phyloP scores from a whole-genome alignment of 1,140 invertebrate genomes.

The Drosophila teissieri region DNA sequence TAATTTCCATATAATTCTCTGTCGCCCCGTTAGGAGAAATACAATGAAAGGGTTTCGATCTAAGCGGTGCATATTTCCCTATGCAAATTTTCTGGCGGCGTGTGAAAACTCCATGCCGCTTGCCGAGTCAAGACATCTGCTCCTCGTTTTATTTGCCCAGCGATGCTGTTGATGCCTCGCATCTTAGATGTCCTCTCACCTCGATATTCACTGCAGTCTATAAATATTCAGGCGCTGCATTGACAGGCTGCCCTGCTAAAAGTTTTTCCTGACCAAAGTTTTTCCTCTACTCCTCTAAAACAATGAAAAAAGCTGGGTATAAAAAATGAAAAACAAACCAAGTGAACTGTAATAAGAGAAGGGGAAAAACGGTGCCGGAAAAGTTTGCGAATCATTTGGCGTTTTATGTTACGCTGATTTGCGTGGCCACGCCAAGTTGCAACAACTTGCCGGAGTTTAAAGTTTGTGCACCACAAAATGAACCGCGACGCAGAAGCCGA shows the following conservation, averaged over 20 bases:
- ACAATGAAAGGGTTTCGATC: slow-evolving; percentile 44
- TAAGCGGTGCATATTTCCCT: slow-evolving; percentile 10
- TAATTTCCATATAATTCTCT: slow-evolving; percentile 78
- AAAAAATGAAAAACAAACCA: slow-evolving; percentile 8
- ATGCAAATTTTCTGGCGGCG: slow-evolving; percentile 64
- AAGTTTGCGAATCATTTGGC: slow-evolving; percentile 52
- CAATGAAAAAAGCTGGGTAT: slow-evolving; percentile 49
- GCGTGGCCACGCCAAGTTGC: slow-evolving; percentile 39
- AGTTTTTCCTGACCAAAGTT: slow-evolving; percentile 54
- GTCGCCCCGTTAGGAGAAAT: slow-evolving; percentile 59
- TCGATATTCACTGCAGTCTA: slow-evolving; percentile 48
- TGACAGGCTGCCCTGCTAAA: slow-evolving; percentile 49
- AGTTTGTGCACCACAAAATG: slow-evolving; percentile 28
- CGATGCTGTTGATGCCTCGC: slow-evolving; percentile 31
- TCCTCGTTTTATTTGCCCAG: slow-evolving; percentile 1
- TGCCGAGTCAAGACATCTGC: slow-evolving; percentile 57
- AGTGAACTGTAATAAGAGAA: slow-evolving; percentile 13
- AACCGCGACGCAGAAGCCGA: slow-evolving; percentile 27
- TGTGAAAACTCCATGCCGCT: slow-evolving; percentile 60
- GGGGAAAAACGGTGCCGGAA: slow-evolving; percentile 10
- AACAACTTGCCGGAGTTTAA: slow-evolving; percentile 42
- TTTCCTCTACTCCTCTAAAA: slow-evolving; percentile 59
- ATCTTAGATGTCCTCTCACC: slow-evolving; percentile 8
- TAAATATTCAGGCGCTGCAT: slow-evolving; percentile 68
- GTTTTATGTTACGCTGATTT: slow-evolving; percentile 51